Percentiles rank a stretch among this genome's conserved stretches.
Conservation (phyloP, 64 coral and sea anemone genomes). For the Dendronephthya gigantea region DNA sequence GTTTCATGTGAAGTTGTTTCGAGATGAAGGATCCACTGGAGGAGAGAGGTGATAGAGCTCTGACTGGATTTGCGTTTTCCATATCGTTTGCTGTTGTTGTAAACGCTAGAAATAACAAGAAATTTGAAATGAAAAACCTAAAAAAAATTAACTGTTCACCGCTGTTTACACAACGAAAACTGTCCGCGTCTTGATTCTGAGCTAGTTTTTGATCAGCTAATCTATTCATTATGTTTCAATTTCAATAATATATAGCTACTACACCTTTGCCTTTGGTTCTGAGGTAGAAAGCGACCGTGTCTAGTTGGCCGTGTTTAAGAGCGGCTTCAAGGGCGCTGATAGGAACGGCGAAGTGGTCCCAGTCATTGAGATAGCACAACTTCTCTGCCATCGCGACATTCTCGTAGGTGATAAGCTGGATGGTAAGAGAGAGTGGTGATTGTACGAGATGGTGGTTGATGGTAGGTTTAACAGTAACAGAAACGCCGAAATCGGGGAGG, state of each 20-base stretch:
- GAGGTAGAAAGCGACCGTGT: background rate
- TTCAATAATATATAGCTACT: too few species aligned
- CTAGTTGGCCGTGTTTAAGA: constrained; percentile 5
- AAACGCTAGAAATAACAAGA: background rate
- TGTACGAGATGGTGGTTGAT: too few species aligned
- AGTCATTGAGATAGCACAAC: background rate
- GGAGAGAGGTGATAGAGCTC: background rate
- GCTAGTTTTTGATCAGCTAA: too few species aligned
- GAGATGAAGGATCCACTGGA: background rate
- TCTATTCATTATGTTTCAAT: too few species aligned
- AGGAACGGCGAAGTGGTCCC: background rate
- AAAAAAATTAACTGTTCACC: background rate
- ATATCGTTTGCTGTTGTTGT: background rate
- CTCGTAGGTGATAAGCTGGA: background rate
- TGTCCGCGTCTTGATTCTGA: too few species aligned
- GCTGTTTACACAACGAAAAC: too few species aligned
- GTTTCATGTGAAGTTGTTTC: constrained; percentile 1
- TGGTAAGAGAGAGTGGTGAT: background rate
- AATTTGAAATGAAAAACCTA: too few species aligned
- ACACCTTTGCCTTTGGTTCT: constrained; percentile 11
- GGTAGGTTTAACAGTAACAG: too few species aligned
- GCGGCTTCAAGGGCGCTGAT: constrained; percentile 4
- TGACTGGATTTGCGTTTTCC: background rate
- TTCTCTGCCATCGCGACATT: background rate
- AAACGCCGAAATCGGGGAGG: too few species aligned